These are phyloP conservation scores for Mamestra configurata DNA, from an alignment of 1,140 invertebrate genomes.

Conservation along the genomic window DNA sequence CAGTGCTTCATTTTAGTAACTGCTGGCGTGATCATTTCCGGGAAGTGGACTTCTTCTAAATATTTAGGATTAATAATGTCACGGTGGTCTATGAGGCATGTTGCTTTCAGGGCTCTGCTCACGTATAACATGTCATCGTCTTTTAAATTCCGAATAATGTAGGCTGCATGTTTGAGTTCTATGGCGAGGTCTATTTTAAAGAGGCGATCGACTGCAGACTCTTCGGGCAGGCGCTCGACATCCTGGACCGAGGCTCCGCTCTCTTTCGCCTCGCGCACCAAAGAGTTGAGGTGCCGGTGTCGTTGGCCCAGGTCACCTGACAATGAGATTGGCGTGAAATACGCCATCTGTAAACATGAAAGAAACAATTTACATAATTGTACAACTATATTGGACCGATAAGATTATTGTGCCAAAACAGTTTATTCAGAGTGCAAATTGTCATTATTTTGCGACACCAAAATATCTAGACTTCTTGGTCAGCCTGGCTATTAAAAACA, in stretches of 20 bases:
- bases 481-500: too few relatives aligned
- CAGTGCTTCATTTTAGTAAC: too few relatives aligned
- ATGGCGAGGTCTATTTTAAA: constrained; percentile 78
- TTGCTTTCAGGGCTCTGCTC: constrained; percentile 67
- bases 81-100: constrained; percentile 64
- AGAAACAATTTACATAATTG: too few relatives aligned
- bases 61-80: constrained; percentile 67
- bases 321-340: background rate
- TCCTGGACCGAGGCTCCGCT: constrained; percentile 52
- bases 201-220: constrained; percentile 66
- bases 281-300: constrained; percentile 66
- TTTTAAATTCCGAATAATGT: constrained; percentile 69
- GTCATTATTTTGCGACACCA: too few relatives aligned
- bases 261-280: constrained; percentile 60
- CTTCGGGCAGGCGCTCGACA: constrained; percentile 62
- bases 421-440: background rate
- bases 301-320: constrained; percentile 65
- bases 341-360: constrained; percentile 5
- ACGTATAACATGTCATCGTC: constrained; percentile 75
- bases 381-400: background rate
- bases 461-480: too few relatives aligned
- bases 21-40: too few relatives aligned
- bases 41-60: too few relatives aligned
- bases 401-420: background rate
- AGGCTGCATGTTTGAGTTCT: constrained; percentile 66